These are phyloP conservation scores for Nemopilema nomurai DNA, from an alignment of 30 jellyfish, hydroid and myxozoan species.

Conservation along the genomic window DNA sequence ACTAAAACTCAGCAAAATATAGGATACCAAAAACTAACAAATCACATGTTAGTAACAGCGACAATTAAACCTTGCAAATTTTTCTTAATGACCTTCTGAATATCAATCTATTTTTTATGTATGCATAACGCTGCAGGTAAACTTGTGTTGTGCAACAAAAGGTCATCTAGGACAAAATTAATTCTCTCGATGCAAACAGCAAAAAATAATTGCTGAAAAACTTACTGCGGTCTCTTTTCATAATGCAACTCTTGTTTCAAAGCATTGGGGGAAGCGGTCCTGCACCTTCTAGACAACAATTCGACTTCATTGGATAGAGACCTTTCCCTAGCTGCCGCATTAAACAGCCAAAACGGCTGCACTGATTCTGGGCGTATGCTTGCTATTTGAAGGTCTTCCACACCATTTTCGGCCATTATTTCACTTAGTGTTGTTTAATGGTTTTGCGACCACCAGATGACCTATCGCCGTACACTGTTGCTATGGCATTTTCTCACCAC, in stretches of 20 bases:
- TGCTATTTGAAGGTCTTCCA: slow-evolving; percentile 38
- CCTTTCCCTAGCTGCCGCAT: slow-evolving; percentile 8
- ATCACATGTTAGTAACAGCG: too few species aligned
- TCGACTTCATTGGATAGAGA: slow-evolving; percentile 55
- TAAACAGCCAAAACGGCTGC: slow-evolving; percentile 66
- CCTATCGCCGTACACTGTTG: too few species aligned
- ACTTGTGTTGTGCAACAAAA: too few species aligned
- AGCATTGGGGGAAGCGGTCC: slow-evolving; percentile 42
- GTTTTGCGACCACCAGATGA: background rate
- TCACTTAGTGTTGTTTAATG: background rate
- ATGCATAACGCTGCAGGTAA: too few species aligned
- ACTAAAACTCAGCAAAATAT: too few species aligned
- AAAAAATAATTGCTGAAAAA: background rate
- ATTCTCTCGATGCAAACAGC: too few species aligned
- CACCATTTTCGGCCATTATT: slow-evolving; percentile 8
- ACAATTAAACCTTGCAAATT: too few species aligned
- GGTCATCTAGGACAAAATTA: too few species aligned
- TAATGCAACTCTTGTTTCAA: slow-evolving; percentile 37
- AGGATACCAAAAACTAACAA: too few species aligned
- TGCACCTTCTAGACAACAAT: slow-evolving; percentile 59
- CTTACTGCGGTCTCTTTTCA: slow-evolving; percentile 42
- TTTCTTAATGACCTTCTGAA: too few species aligned
- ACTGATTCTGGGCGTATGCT: slow-evolving; percentile 18
- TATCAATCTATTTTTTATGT: too few species aligned
- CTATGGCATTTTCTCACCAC: background rate